phyloP scores from a whole-genome alignment of 1,140 invertebrate genomes.

The Drosophila nebulosa region DNA sequence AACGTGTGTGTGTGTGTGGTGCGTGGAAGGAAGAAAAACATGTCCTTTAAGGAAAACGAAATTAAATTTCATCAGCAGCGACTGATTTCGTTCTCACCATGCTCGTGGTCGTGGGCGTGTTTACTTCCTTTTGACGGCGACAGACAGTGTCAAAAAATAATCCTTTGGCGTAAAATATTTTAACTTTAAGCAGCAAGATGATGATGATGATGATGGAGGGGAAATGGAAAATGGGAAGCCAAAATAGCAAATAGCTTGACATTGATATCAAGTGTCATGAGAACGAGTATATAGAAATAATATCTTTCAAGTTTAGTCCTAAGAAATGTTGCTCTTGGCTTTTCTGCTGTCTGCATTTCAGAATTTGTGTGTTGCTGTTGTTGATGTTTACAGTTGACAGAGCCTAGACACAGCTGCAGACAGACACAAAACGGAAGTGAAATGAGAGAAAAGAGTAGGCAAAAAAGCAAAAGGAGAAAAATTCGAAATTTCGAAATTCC shows the following conservation, averaged over 20 bases:
- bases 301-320: constrained; percentile 30
- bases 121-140: background rate
- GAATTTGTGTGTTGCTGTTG: constrained; percentile 28
- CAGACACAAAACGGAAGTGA: constrained; percentile 27
- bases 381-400: constrained; percentile 75
- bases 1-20: constrained; percentile 16
- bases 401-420: constrained; percentile 74
- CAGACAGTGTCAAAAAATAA: background rate
- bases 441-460: background rate
- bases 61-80: background rate
- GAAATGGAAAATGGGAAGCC: background rate
- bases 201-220: constrained; percentile 18
- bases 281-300: constrained; percentile 25
- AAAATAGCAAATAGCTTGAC: constrained; percentile 58
- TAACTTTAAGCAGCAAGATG: constrained; percentile 13
- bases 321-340: constrained; percentile 47
- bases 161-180: constrained; percentile 1
- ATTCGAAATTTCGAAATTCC: background rate
- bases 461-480: constrained; percentile 9
- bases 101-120: constrained; percentile 1
- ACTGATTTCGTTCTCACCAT: constrained; percentile 13
- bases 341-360: constrained; percentile 60
- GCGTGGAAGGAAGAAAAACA: constrained; percentile 14
- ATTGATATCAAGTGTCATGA: constrained; percentile 78
- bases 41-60: background rate